Percentiles rank a stretch among this genome's conserved stretches.
These are phyloP conservation scores for Xenopus tropicalis DNA, from an alignment of 2,113 vertebrate species.

Conservation along the genomic window DNA sequence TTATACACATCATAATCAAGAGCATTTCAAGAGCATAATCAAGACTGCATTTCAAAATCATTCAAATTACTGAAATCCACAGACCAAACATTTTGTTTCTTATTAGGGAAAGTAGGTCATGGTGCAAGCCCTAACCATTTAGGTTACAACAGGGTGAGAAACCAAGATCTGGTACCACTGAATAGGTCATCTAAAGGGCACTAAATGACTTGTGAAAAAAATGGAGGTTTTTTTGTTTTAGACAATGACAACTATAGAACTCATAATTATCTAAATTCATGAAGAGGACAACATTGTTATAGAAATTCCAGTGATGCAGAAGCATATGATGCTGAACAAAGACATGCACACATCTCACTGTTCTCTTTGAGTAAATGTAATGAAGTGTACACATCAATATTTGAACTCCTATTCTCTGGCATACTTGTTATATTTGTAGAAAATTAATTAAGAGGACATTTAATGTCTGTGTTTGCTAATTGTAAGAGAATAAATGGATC, in stretches of 20 bases:
- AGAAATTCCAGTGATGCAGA: conserved; percentile 65
- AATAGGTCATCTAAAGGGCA: conserved; percentile 70
- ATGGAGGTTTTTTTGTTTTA: conserved; percentile 57
- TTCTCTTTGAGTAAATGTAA: conserved; percentile 79
- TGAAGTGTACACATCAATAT: conserved; percentile 76
- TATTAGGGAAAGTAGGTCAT: conserved; percentile 38
- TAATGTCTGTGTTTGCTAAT: conserved; percentile 20
- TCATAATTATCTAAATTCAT: conserved; percentile 87
- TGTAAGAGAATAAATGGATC: conserved; percentile 29
- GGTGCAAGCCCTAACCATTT: not conserved
- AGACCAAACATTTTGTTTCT: not conserved
- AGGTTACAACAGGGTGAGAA: conserved; percentile 30
- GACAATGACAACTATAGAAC: conserved; percentile 74
- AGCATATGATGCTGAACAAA: conserved; percentile 75
- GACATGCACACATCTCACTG: conserved; percentile 69
- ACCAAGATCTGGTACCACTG: conserved; percentile 24
- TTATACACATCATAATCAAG: too few relatives aligned
- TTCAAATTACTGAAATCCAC: not conserved
- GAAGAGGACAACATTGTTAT: conserved; percentile 73
- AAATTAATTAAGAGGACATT: conserved; percentile 4
- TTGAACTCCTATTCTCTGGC: conserved; percentile 68
- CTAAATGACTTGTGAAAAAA: conserved; percentile 60
- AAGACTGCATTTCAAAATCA: not conserved
- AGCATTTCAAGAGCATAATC: not conserved
- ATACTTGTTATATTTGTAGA: conserved; percentile 1